phyloP scores from a whole-genome alignment of 1,140 invertebrate genomes.

The Drosophila nikananu region DNA sequence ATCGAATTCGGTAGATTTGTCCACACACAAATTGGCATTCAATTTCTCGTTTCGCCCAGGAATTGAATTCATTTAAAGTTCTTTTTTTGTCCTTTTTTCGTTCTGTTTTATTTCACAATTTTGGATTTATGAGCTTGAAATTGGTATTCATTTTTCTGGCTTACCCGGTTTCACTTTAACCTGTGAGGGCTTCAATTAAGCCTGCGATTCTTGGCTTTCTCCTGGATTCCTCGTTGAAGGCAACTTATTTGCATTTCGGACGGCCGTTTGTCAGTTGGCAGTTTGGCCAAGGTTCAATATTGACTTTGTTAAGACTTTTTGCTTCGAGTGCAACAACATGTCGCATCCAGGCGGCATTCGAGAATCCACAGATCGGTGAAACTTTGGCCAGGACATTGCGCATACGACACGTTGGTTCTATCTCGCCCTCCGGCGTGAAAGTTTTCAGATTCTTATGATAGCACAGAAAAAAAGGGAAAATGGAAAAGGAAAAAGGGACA shows the following conservation, averaged over 20 bases:
- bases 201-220: constrained; percentile 7
- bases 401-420: constrained; percentile 32
- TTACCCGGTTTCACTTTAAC: neutral
- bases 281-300: constrained; percentile 28
- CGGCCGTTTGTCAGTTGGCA: constrained; percentile 1
- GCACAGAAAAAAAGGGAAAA: neutral
- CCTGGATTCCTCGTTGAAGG: neutral
- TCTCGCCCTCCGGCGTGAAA: neutral
- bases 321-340: constrained; percentile 23
- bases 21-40: constrained; percentile 9
- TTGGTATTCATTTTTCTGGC: neutral
- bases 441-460: constrained; percentile 36
- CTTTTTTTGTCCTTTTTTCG: neutral
- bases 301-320: constrained; percentile 39
- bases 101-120: neutral
- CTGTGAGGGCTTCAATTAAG: constrained; percentile 14
- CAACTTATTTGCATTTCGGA: constrained; percentile 27
- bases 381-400: constrained; percentile 38
- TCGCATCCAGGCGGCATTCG: constrained; percentile 7
- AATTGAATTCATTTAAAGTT: constrained; percentile 20
- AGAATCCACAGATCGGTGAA: constrained; percentile 35
- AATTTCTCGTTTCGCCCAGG: neutral
- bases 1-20: neutral
- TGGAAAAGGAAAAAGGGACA: too few species aligned
- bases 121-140: constrained; percentile 9